Conservation (phyloP, 2,797 vertebrate species). For the Antennarius maculatus region DNA sequence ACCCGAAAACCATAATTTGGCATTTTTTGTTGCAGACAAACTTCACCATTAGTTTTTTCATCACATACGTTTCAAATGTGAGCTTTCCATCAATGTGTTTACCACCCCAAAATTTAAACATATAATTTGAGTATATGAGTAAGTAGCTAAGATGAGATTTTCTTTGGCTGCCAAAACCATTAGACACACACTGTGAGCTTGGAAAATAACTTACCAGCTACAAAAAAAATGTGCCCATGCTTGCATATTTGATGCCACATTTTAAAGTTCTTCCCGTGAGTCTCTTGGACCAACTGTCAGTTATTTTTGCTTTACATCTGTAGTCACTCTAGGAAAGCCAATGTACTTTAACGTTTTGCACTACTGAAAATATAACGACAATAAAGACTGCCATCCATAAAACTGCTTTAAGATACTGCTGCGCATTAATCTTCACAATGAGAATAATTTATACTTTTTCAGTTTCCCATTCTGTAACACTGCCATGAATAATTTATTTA, state of each 20-base stretch:
- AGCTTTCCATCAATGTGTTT: slow-evolving; percentile 13
- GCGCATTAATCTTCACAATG: no score
- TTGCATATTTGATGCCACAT: neutral
- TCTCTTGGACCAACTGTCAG: slow-evolving; percentile 9
- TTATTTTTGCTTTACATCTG: neutral
- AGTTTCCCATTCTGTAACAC: neutral
- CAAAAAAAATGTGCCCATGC: neutral
- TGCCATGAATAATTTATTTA: neutral
- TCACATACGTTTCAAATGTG: slow-evolving; percentile 18
- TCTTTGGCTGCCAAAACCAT: slow-evolving; percentile 27
- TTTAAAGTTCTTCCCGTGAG: slow-evolving; percentile 14
- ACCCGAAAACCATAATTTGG: slow-evolving; percentile 66
- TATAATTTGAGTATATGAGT: slow-evolving; percentile 8
- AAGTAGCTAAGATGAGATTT: neutral
- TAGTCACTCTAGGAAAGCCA: neutral
- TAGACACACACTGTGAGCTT: slow-evolving; percentile 10
- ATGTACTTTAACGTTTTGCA: no score
- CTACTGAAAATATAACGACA: no score
- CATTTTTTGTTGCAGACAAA: slow-evolving; percentile 46
- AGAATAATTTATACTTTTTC: no score
- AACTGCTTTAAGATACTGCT: no score
- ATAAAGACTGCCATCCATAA: no score
- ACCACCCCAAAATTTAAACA: slow-evolving; percentile 1
- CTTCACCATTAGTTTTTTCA: slow-evolving; percentile 27
- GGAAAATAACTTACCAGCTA: slow-evolving; percentile 42